phyloP scores from a whole-genome alignment of 2,888 invertebrate genomes.

The Poecilobothrus nobilitatus region DNA sequence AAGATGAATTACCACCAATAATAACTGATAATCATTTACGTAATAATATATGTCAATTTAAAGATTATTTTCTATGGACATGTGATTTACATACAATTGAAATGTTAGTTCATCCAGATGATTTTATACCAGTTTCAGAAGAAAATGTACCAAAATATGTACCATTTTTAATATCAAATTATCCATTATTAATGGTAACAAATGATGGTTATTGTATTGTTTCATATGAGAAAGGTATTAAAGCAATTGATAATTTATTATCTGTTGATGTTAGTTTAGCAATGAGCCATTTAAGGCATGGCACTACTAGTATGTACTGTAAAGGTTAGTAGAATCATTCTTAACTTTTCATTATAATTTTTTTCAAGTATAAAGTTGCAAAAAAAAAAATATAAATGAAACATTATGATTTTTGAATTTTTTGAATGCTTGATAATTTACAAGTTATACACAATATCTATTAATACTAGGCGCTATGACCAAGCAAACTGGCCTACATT shows the following conservation, averaged over 20 bases:
- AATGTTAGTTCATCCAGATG: slow-evolving; percentile 45
- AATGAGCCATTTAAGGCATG: too few relatives aligned
- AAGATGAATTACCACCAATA: slow-evolving; percentile 38
- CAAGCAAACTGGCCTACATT: too few relatives aligned
- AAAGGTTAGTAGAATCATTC: too few relatives aligned
- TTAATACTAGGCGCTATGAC: too few relatives aligned
- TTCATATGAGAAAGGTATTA: slow-evolving; percentile 40
- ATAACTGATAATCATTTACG: slow-evolving; percentile 28
- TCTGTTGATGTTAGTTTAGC: too few relatives aligned
- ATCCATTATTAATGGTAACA: slow-evolving; percentile 43
- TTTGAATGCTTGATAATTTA: too few relatives aligned
- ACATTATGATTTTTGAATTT: too few relatives aligned
- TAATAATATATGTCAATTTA: slow-evolving; percentile 50
- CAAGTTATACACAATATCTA: too few relatives aligned
- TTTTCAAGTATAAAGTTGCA: too few relatives aligned
- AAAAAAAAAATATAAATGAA: too few relatives aligned
- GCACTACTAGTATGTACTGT: too few relatives aligned
- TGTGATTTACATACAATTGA: slow-evolving; percentile 48
- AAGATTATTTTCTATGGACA: slow-evolving; percentile 52
- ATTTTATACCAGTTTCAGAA: slow-evolving; percentile 41
- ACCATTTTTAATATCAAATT: slow-evolving; percentile 45
- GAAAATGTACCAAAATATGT: slow-evolving; percentile 45
- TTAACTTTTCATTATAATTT: too few relatives aligned
- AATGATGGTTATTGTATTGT: slow-evolving; percentile 54
- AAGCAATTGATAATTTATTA: slow-evolving; percentile 26